Percentiles rank a stretch among this genome's conserved stretches.
Conservation (phyloP, 2,888 invertebrate species). For the Nowickia ferox region DNA sequence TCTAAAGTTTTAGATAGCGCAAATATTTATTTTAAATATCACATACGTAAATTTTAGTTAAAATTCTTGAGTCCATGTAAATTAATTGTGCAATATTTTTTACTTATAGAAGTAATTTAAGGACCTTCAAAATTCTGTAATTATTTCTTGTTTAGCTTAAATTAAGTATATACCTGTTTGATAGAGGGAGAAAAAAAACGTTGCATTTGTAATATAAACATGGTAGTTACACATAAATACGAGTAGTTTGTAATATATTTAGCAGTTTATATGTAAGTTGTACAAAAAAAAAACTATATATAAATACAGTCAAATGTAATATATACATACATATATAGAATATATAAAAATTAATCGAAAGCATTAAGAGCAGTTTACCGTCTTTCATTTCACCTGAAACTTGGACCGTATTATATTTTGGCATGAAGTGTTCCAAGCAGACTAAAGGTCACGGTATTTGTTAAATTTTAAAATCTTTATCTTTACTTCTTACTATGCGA, state of each 20-base stretch:
- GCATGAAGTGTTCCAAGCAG: too few species aligned
- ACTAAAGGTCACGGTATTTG: too few species aligned
- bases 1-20: constrained; percentile 53
- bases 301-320: too few species aligned
- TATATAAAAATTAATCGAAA: too few species aligned
- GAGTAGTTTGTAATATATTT: constrained; percentile 1
- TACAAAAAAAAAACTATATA: not conserved
- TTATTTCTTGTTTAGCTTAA: constrained; percentile 35
- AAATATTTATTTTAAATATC: constrained; percentile 56
- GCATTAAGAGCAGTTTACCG: too few species aligned
- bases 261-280: not conserved
- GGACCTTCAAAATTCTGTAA: constrained; percentile 10
- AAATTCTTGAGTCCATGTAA: constrained; percentile 71
- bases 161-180: constrained; percentile 25
- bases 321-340: not conserved
- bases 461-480: too few species aligned
- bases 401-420: too few species aligned
- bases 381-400: too few species aligned
- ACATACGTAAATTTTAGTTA: constrained; percentile 28
- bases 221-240: not conserved
- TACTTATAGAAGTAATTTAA: not conserved
- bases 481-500: too few species aligned
- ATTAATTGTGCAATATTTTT: constrained; percentile 44
- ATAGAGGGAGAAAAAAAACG: not conserved
- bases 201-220: constrained; percentile 45